Evolutionary conservation across 2,113 vertebrate genomes (phyloP), one percentile per base, ranked within the genome.

Genomic region (Octodon degus): DNA sequence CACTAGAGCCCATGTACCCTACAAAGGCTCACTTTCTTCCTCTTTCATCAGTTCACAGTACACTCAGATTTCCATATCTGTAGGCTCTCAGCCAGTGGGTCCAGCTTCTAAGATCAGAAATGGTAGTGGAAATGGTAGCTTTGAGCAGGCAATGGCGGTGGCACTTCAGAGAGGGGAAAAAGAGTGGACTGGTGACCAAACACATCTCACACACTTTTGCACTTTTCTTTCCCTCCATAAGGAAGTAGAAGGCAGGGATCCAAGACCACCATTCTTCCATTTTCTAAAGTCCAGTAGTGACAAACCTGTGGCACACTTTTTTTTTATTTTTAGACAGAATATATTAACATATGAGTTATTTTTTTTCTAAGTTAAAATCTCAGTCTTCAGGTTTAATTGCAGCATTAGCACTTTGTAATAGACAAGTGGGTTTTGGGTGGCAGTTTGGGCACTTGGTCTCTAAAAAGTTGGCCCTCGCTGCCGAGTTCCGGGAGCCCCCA

Each of bases 201-300:
- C 22, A 1, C 0, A 19, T 0, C 0, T 16, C 30, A 58, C 16
- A 25, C 5, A 0, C 1, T 81, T n/a, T 4, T 4, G 0, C 11
- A 40, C 3, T 7, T 19, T 12, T 7, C 1, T 93, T 53, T 76
- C 0, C 22, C 47, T 86, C 1, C 10, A 10, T 82, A 37, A 74
- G n/a, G 27, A 77, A 2, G 8, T 47, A 81, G 14, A 47, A 10
- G 12, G 17, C 13, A 27, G 20, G 6, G 27, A 62, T 17, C 22
- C 13, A 17, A 76, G 86, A 34, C 7, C 5, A 58, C 37, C 12
- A 7, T 40, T 68, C 47, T 14, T 58, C 30, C 0, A 0, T 5
- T 72, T 72, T 5, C 2, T 86, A 37, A 25, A 43, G 37, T 13
- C 22, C 37, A 76, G 37, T 43, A 11, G 72, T 43, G 37, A 34